Evolutionary conservation across 2,113 vertebrate genomes (phyloP).

Genomic region (Hemiprocne comata): DNA sequence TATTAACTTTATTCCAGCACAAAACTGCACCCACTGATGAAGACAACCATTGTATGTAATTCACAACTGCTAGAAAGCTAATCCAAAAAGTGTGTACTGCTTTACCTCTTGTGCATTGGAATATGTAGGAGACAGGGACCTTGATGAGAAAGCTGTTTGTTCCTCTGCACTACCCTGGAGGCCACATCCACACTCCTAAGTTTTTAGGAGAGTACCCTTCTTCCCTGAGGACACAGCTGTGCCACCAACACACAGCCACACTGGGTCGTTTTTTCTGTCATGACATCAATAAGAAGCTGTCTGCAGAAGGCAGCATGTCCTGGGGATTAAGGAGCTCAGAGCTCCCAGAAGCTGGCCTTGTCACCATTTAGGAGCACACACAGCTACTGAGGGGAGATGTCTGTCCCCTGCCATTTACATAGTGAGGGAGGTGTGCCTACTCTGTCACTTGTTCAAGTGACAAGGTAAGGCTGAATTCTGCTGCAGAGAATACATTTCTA

Average conservation of each 20-base stretch:
- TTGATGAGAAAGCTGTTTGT: not conserved
- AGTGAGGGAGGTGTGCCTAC: not conserved
- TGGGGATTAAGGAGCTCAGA: not conserved
- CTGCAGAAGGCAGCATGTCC: accelerated
- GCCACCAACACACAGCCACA: not conserved
- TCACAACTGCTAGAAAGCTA: not conserved
- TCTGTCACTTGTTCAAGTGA: not conserved
- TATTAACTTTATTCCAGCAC: not conserved
- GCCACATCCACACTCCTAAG: not conserved
- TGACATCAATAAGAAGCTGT: not conserved
- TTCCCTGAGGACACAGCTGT: not conserved
- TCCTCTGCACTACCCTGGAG: not conserved
- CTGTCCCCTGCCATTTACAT: accelerated
- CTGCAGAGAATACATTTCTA: not conserved
- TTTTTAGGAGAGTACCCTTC: not conserved
- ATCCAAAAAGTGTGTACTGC: not conserved
- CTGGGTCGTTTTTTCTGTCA: not conserved
- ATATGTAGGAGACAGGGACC: accelerated
- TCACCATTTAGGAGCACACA: accelerated
- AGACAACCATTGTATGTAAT: accelerated
- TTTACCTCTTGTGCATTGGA: not conserved
- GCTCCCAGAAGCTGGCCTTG: not conserved
- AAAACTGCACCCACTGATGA: not conserved
- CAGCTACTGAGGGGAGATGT: not conserved
- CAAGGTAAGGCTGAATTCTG: not conserved